phyloP scores from a whole-genome alignment of 2,888 invertebrate species.

The Melolontha melolontha region DNA sequence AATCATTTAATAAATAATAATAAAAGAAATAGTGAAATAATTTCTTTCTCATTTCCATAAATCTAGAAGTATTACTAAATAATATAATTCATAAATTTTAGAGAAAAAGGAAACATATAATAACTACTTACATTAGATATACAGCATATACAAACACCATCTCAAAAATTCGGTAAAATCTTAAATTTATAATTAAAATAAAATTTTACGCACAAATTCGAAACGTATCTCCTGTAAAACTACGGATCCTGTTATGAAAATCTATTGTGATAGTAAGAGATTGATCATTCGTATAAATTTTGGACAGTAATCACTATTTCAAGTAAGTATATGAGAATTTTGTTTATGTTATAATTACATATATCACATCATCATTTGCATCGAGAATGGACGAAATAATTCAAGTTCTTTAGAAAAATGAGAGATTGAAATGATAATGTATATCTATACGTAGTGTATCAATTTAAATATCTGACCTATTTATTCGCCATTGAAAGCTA shows the following conservation, averaged over 20 bases:
- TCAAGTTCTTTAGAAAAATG: background rate
- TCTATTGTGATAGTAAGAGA: slow-evolving; percentile 27
- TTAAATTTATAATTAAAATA: background rate
- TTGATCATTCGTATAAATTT: slow-evolving; percentile 7
- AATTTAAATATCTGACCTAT: slow-evolving; percentile 14
- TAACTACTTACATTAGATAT: background rate
- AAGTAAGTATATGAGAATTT: slow-evolving; percentile 12
- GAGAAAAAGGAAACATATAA: background rate
- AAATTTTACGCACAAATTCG: slow-evolving; percentile 20
- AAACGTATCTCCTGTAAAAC: slow-evolving; percentile 27
- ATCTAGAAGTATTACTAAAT: background rate
- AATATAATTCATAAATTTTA: slow-evolving; percentile 1
- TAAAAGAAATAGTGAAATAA: slow-evolving; percentile 27
- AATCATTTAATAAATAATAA: no score
- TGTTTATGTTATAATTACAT: background rate
- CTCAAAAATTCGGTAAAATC: slow-evolving; percentile 1
- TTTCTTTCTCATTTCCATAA: background rate
- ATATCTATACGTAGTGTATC: background rate
- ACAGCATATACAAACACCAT: background rate
- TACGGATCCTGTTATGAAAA: slow-evolving; percentile 14
- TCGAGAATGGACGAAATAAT: no score
- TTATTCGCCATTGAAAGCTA: slow-evolving; percentile 7
- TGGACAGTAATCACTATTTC: slow-evolving; percentile 10
- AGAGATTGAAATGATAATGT: no score
- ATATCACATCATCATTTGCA: no score